Conservation (phyloP, 2,113 vertebrate species). For the Perca flavescens region DNA sequence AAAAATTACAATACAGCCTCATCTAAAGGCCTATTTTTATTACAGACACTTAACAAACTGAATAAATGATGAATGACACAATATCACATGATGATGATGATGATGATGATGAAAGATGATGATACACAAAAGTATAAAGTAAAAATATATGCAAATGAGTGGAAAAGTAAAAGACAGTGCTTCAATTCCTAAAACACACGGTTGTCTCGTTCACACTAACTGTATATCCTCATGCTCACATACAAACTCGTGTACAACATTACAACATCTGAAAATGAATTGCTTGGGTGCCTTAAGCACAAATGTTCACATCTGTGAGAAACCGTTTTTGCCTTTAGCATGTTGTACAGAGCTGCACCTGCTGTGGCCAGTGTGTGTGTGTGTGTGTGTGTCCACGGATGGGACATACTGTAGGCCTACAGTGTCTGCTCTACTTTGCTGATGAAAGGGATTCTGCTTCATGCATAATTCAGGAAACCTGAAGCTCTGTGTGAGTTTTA, state of each 20-base stretch:
- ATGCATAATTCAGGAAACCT: slow-evolving; percentile 25
- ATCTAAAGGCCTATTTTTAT: not conserved
- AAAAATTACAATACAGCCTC: not conserved
- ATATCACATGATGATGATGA: no score
- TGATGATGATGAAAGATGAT: no score
- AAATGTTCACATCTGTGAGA: slow-evolving; percentile 29
- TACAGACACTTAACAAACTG: not conserved
- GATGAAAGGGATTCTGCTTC: slow-evolving; percentile 26
- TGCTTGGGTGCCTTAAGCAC: not conserved
- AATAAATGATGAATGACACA: not conserved
- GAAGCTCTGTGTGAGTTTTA: not conserved
- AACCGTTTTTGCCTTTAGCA: slow-evolving; percentile 3
- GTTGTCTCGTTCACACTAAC: not conserved
- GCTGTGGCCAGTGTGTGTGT: slow-evolving; percentile 2
- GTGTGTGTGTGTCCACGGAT: not conserved
- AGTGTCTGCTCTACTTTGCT: slow-evolving; percentile 23
- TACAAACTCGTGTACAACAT: not conserved
- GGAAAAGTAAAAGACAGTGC: not conserved
- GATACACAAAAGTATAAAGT: not conserved
- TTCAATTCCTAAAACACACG: not conserved
- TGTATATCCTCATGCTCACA: not conserved
- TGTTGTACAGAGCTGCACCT: slow-evolving; percentile 1
- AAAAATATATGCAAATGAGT: not conserved
- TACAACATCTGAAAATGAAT: not conserved
- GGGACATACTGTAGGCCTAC: not conserved